These are phyloP conservation scores for Delphinapterus leucas DNA, from an alignment of 2,113 vertebrate species.

Conservation along the genomic window DNA sequence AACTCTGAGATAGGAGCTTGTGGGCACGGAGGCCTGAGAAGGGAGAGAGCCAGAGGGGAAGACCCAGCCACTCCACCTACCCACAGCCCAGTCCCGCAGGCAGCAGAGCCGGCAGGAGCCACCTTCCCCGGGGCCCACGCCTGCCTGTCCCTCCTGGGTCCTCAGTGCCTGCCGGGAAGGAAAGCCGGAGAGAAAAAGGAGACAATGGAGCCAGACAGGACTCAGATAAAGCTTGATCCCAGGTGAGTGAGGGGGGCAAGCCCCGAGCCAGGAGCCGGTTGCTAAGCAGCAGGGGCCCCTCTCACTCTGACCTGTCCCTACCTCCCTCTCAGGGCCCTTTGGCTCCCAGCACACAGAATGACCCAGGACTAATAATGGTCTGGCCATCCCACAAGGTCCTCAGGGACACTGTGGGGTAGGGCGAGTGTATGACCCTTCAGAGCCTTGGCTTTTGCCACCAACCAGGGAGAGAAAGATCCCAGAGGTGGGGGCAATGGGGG, in stretches of 20 bases:
- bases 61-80: neutral
- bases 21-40: neutral
- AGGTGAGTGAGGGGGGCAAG: constrained; percentile 50
- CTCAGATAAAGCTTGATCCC: constrained; percentile 63
- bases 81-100: neutral
- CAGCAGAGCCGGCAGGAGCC: neutral
- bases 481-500: neutral
- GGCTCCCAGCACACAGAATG: neutral
- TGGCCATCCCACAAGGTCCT: neutral
- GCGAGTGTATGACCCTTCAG: neutral
- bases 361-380: neutral
- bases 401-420: neutral
- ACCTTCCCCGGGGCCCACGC: neutral
- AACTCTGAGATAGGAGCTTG: constrained; percentile 36
- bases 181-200: neutral
- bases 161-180: neutral
- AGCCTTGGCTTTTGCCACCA: neutral
- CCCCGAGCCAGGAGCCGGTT: neutral
- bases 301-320: neutral
- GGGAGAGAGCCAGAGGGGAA: neutral
- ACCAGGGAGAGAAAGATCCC: neutral
- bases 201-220: constrained; percentile 57
- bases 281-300: neutral
- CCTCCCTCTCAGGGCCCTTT: neutral
- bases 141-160: neutral